These are phyloP conservation scores for Ciona savignyi DNA, from an alignment of 23 tunicate species.

Conservation along the genomic window DNA sequence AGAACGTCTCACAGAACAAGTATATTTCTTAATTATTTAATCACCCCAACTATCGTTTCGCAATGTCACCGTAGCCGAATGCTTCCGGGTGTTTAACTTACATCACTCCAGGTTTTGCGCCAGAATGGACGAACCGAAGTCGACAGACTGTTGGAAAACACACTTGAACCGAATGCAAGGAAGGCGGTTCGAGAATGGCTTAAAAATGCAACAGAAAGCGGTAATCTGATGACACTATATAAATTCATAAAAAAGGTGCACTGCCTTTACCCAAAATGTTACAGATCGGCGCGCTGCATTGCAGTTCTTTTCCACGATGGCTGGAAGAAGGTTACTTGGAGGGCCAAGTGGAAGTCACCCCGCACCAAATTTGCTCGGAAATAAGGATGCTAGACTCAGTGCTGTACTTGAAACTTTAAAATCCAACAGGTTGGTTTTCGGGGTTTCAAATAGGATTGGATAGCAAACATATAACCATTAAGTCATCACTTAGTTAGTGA, in stretches of 20 bases:
- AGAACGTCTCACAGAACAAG: slow-evolving; percentile 45
- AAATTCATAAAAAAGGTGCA: neutral
- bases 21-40: too few species aligned
- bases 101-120: slow-evolving; percentile 24
- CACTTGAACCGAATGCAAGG: slow-evolving; percentile 75
- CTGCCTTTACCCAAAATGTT: neutral
- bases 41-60: too few species aligned
- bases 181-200: slow-evolving; percentile 90
- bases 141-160: slow-evolving; percentile 48
- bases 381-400: slow-evolving; percentile 59
- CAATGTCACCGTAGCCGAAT: too few species aligned
- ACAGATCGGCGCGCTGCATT: slow-evolving; percentile 77
- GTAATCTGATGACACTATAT: slow-evolving; percentile 10
- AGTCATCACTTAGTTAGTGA: too few species aligned
- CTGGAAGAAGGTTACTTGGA: slow-evolving; percentile 47
- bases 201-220: slow-evolving; percentile 64
- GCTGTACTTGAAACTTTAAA: slow-evolving; percentile 52
- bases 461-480: too few species aligned
- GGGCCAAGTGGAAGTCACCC: slow-evolving; percentile 77
- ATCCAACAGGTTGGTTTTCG: slow-evolving; percentile 42
- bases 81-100: neutral
- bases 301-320: slow-evolving; percentile 60
- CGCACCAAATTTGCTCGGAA: slow-evolving; percentile 53
- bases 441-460: too few species aligned
- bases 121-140: slow-evolving; percentile 62